phyloP scores from a whole-genome alignment of 2,888 invertebrate genomes.

The Ecliptopera silaceata region DNA sequence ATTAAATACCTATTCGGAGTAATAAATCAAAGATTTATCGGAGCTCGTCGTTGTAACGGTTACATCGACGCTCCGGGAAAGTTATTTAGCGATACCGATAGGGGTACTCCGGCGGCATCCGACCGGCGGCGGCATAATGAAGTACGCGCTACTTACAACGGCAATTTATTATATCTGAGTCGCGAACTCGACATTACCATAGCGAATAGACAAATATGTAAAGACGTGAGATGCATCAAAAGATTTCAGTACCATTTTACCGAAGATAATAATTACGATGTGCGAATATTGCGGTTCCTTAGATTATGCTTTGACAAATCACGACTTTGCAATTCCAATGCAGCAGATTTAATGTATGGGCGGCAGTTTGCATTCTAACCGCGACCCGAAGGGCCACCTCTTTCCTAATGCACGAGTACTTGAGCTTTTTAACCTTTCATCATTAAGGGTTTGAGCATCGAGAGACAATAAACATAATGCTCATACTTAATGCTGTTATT shows the following conservation, averaged over 20 bases:
- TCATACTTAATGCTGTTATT: conserved; percentile 66
- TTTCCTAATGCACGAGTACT: conserved; percentile 83
- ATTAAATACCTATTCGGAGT: conserved; percentile 71
- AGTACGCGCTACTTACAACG: conserved; percentile 27
- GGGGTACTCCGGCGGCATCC: conserved; percentile 47
- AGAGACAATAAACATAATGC: conserved; percentile 77
- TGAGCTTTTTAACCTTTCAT: conserved; percentile 83
- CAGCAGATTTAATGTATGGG: conserved; percentile 83
- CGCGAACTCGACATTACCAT: conserved; percentile 26
- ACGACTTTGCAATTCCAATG: conserved; percentile 83
- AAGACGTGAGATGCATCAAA: conserved; percentile 35
- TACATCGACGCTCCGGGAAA: conserved; percentile 69
- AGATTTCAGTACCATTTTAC: conserved; percentile 79
- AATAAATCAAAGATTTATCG: conserved; percentile 80
- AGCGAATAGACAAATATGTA: conserved; percentile 30
- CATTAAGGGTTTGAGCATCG: conserved; percentile 75
- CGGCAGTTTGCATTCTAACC: conserved; percentile 83
- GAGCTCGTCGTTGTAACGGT: conserved; percentile 61
- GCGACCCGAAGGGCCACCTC: conserved; percentile 81
- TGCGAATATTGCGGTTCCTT: conserved; percentile 82
- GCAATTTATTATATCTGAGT: conserved; percentile 23
- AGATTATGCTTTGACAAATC: conserved; percentile 84
- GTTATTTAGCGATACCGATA: conserved; percentile 73
- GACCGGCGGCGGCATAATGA: conserved; percentile 18
- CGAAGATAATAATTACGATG: conserved; percentile 82